Percentiles rank a stretch among this genome's conserved stretches.
Evolutionary conservation across 2,888 invertebrate species (phyloP).

Genomic region (Odontothrips loti): DNA sequence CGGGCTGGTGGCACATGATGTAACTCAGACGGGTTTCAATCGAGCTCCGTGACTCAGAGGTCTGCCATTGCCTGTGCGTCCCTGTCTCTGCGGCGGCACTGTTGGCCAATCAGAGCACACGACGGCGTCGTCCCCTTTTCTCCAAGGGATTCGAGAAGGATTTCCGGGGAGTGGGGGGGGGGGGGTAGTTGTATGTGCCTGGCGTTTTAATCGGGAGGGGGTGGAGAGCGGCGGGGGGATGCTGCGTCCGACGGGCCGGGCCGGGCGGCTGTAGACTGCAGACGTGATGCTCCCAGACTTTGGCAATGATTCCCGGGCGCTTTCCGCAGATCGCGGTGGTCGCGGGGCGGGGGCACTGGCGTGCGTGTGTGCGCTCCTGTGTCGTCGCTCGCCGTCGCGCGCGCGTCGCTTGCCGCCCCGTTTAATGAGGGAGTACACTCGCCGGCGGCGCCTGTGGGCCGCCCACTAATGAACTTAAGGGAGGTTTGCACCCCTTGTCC

Average conservation of each 20-base stretch:
- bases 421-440: neutral
- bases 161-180: too few species aligned
- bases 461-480: neutral
- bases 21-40: too few species aligned
- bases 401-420: too few species aligned
- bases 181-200: neutral
- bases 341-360: too few species aligned
- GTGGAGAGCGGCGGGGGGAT: neutral
- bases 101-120: neutral
- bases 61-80: neutral
- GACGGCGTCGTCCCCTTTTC: neutral
- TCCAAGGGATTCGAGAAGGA: neutral
- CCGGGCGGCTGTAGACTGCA: neutral
- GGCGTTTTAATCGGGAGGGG: neutral
- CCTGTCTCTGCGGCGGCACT: neutral
- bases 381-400: too few species aligned
- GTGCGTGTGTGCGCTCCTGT: too few species aligned
- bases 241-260: neutral
- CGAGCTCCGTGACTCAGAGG: too few species aligned
- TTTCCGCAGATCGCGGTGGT: too few species aligned
- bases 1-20: too few species aligned
- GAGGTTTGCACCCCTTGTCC: neutral
- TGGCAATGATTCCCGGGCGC: neutral
- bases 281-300: neutral
- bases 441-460: too few species aligned